Conservation (phyloP, 2,113 vertebrate genomes). For the Tachuris rubrigastra region DNA sequence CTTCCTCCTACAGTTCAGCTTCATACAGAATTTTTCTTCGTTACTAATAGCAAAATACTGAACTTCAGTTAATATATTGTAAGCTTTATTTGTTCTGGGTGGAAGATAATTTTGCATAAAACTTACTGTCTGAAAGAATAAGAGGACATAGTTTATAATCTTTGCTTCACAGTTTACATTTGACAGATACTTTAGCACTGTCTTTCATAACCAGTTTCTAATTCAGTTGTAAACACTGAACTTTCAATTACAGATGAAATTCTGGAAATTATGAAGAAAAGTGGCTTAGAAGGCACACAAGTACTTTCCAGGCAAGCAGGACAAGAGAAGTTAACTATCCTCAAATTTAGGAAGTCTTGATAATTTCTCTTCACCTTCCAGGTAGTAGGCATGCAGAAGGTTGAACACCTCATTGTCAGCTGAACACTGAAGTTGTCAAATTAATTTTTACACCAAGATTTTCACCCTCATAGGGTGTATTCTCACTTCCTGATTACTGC, state of each 20-base stretch:
- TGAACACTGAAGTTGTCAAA: background rate
- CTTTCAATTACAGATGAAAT: slow-evolving; percentile 84
- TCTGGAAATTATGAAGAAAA: slow-evolving; percentile 70
- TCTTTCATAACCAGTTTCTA: background rate
- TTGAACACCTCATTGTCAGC: background rate
- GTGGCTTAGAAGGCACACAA: slow-evolving; percentile 76
- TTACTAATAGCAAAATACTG: background rate
- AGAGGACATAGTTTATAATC: background rate
- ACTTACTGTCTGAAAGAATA: background rate
- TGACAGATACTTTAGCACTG: background rate
- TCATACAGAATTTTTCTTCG: background rate
- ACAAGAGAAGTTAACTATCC: slow-evolving; percentile 82
- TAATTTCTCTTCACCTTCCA: background rate
- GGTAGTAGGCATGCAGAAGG: background rate
- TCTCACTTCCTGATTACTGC: background rate
- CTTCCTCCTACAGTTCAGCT: background rate
- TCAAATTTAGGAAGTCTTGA: slow-evolving; percentile 74
- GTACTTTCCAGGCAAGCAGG: slow-evolving; percentile 82
- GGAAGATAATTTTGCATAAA: background rate
- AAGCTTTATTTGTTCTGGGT: background rate
- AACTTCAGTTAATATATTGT: background rate
- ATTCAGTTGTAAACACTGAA: background rate
- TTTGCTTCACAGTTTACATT: background rate
- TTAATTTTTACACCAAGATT: background rate
- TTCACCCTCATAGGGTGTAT: background rate